phyloP scores from a whole-genome alignment of 1,140 invertebrate species.

The Diorhabda elongata region DNA sequence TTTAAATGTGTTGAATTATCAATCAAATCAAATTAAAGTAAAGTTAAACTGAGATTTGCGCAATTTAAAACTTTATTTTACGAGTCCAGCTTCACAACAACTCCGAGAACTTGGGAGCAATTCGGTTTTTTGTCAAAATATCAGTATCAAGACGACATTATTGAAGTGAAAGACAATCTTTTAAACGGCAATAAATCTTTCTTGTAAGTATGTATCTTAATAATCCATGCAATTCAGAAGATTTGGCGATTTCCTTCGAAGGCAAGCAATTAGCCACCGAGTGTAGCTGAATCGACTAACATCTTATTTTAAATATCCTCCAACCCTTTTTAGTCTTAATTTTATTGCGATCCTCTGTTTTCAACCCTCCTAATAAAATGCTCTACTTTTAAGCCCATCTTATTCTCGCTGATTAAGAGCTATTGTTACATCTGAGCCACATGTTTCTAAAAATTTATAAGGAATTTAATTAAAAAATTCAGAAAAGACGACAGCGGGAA shows the following conservation, averaged over 20 bases:
- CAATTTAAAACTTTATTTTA: no score
- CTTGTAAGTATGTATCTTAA: not conserved
- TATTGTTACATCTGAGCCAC: slow-evolving; percentile 1
- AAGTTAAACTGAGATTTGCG: no score
- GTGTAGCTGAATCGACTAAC: not conserved
- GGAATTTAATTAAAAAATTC: not conserved
- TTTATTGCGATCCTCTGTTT: slow-evolving; percentile 1
- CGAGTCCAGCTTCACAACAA: no score
- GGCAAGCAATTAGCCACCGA: not conserved
- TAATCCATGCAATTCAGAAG: not conserved
- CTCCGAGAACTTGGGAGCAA: no score
- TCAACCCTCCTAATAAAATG: not conserved
- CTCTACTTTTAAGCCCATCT: not conserved
- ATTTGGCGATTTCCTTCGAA: not conserved
- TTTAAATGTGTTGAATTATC: no score
- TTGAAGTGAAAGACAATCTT: no score
- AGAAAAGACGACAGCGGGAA: not conserved
- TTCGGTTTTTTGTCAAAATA: no score
- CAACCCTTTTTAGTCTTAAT: slow-evolving; percentile 2
- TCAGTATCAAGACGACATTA: no score
- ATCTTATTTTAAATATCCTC: not conserved
- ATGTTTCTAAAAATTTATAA: not conserved
- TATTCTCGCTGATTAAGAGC: not conserved
- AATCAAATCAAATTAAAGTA: no score
- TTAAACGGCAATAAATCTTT: no score